Percentiles rank a stretch among this genome's conserved stretches.
Evolutionary conservation across 2,888 invertebrate genomes (phyloP).

Genomic region (Cotesia congregata): DNA sequence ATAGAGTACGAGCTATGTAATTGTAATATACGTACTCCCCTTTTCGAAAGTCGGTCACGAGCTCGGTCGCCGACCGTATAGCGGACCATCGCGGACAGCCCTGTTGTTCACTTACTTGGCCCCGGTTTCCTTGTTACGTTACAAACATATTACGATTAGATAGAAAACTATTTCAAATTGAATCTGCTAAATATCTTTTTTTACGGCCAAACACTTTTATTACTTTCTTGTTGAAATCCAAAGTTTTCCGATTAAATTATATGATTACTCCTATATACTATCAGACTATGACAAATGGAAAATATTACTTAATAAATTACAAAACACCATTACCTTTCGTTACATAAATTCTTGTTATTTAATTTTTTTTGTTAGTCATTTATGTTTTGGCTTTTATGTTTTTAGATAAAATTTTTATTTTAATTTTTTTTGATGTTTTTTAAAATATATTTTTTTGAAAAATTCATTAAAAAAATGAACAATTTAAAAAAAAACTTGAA

Average conservation of each 20-base stretch:
- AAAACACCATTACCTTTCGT: not conserved
- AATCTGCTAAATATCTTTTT: not conserved
- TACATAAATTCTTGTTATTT: not conserved
- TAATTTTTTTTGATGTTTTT: too few relatives aligned
- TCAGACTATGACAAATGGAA: not conserved
- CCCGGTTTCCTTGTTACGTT: not conserved
- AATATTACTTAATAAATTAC: not conserved
- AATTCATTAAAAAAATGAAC: too few relatives aligned
- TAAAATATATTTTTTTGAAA: too few relatives aligned
- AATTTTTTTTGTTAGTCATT: not conserved
- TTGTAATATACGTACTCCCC: constrained; percentile 31
- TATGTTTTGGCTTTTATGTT: too few relatives aligned
- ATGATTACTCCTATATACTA: not conserved
- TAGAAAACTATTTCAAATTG: constrained; percentile 11
- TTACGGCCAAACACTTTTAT: constrained; percentile 11
- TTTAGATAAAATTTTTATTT: too few relatives aligned
- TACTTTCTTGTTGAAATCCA: not conserved
- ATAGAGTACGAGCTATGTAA: not conserved
- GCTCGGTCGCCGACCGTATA: constrained; percentile 41
- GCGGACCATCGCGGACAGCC: constrained; percentile 37
- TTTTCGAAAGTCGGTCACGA: constrained; percentile 42
- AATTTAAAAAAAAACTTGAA: too few relatives aligned
- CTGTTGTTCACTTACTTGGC: constrained; percentile 3
- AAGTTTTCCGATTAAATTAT: not conserved
- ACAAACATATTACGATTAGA: not conserved